Base-by-base conservation (phyloP, 2,888 invertebrate species). In the Standfussiana lucernea region DNA sequence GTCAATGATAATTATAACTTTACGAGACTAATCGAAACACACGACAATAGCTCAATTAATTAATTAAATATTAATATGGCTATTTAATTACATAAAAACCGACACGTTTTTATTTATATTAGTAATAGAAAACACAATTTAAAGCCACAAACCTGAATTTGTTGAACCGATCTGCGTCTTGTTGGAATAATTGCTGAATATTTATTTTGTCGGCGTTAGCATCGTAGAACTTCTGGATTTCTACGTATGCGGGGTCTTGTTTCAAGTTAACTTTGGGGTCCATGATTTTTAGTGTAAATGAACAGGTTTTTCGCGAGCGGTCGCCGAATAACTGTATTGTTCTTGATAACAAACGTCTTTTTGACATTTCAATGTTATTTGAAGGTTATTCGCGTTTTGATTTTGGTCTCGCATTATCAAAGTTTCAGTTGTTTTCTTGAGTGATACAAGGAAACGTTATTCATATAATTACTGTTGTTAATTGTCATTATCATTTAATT, bases 151-250 rank as follows among this genome's bases (percentile, higher is more conserved):
- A 99, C 99, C 99, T 99, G 97, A 98, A 99, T 94, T 99, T 99
- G 71, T 98, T 97, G 92, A 99, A 99, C 80, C 99, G 97, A 47
- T 97, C 96, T 0, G 98, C 95, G 94, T 99, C 98, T 88, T 98
- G 96, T 85, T 97, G 97, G 93, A 99, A 99, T 89, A 99, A 95
- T 83, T 98, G 97, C 84, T 97, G 97, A 90, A 99, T 98, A 90
- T 98, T 98, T 64, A 99, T 97, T 89, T 98, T 98, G 42, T 97
- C 96, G 24, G 98, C 98, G 91, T 98, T 97, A 15, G 96, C 95
- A 86, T 98, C 96, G 93, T 97, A 99, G 93, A 98, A 98, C 78
- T 98, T 97, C 91, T 98, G 97, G 64, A 99, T 95, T 94, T 98
- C 98, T 90, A 97, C 97, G 97, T 97, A 99, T 24, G 97, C 97